A percentile compares a stretch with the other conserved stretches of the same genome.
phyloP scores from a whole-genome alignment of 2,797 vertebrate species.

The Philypnodon macrostomus region DNA sequence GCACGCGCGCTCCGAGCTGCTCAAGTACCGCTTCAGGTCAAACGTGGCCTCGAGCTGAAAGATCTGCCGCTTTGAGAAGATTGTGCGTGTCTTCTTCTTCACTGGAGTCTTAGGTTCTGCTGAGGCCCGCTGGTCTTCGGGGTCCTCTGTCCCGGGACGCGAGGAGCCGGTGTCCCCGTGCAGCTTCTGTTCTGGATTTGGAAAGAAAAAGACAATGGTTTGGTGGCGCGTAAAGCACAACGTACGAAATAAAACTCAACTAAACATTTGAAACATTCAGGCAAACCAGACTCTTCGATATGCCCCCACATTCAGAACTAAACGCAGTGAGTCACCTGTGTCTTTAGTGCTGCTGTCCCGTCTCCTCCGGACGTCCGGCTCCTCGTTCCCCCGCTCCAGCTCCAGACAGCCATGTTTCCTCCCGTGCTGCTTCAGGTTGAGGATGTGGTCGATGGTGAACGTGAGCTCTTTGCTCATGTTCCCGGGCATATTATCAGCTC shows the following conservation, averaged over 20 bases:
- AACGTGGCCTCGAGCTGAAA: constrained; percentile 83
- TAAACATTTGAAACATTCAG: no score
- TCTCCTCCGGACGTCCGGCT: constrained; percentile 54
- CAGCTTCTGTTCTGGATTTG: constrained; percentile 27
- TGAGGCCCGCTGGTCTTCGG: constrained; percentile 8
- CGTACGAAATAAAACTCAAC: no score
- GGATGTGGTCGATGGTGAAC: constrained; percentile 81
- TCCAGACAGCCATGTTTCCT: constrained; percentile 22
- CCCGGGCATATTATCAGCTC: constrained; percentile 53
- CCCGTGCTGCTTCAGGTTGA: constrained; percentile 68
- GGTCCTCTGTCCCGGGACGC: constrained; percentile 30
- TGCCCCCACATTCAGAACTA: no score
- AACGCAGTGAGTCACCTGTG: constrained; percentile 44
- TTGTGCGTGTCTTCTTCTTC: constrained; percentile 85
- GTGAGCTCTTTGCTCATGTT: constrained; percentile 76
- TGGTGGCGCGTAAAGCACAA: constrained; percentile 6
- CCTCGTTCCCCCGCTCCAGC: constrained; percentile 29
- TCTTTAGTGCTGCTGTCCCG: constrained; percentile 20
- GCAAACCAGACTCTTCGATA: no score
- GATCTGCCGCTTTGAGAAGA: constrained; percentile 86
- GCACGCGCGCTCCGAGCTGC: constrained; percentile 85
- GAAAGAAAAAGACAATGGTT: constrained; percentile 37
- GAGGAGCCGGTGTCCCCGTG: constrained; percentile 31
- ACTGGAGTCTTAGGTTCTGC: constrained; percentile 61
- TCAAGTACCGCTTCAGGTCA: constrained; percentile 81